Conservation (phyloP, 2,113 vertebrate genomes). For the Amazona guildingii region DNA sequence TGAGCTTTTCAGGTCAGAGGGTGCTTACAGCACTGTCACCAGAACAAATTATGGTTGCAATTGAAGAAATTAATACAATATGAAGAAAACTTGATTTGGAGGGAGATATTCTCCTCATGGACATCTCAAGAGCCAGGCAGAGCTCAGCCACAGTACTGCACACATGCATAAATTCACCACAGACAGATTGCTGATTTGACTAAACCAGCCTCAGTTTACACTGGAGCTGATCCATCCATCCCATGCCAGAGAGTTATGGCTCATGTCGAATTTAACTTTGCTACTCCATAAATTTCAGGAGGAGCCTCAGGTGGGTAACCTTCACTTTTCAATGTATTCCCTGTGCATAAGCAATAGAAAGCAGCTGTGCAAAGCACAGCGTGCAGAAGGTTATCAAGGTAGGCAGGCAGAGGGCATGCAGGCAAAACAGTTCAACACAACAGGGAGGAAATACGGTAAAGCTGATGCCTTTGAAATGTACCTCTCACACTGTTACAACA, state of each 20-base stretch:
- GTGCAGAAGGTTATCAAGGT: neutral
- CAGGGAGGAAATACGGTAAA: neutral
- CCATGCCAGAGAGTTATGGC: constrained; percentile 18
- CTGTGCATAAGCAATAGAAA: neutral
- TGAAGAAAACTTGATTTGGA: neutral
- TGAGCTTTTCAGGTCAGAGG: neutral
- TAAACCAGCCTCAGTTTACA: constrained; percentile 63
- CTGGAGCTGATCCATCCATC: constrained; percentile 52
- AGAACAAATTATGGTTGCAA: neutral
- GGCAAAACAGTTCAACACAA: neutral
- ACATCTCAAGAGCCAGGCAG: neutral
- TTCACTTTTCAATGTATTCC: neutral
- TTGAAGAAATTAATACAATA: neutral
- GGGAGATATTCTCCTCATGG: neutral
- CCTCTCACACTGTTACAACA: neutral
- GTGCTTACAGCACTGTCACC: fast-evolving
- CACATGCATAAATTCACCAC: neutral
- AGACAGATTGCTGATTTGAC: constrained; percentile 66
- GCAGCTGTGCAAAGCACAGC: neutral
- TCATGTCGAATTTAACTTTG: neutral
- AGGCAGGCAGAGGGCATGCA: neutral
- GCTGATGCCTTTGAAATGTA: neutral
- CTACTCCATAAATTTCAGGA: neutral
- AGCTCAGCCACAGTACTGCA: constrained; percentile 15
- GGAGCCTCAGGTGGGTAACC: neutral